Conservation (phyloP, 2,113 vertebrate species). For the Psophia crepitans region DNA sequence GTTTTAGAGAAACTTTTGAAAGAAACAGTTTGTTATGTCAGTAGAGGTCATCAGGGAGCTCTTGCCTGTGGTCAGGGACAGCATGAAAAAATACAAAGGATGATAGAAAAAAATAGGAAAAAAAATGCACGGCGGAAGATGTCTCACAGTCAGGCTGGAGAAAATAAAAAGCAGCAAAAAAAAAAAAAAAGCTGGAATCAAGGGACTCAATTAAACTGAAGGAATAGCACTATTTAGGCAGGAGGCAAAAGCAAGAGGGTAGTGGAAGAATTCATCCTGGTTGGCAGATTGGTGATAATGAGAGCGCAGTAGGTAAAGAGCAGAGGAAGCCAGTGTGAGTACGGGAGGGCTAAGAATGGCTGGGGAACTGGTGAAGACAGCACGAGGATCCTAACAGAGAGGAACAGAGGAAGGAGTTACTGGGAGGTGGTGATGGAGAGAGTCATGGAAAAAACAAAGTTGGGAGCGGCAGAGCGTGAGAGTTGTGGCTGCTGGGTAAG, state of each 20-base stretch:
- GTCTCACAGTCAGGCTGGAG: not conserved
- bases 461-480: accelerated
- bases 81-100: not conserved
- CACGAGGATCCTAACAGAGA: not conserved
- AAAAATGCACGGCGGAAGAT: not conserved
- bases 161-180: not conserved
- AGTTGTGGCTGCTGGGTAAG: accelerated
- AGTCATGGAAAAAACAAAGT: accelerated
- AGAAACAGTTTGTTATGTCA: not conserved
- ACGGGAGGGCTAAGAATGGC: not conserved
- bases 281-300: not conserved
- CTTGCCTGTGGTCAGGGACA: not conserved
- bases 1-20: not conserved
- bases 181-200: not conserved
- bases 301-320: not conserved
- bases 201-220: not conserved
- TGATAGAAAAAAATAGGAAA: not conserved
- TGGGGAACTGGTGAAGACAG: not conserved
- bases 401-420: not conserved
- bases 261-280: not conserved
- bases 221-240: not conserved
- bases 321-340: not conserved
- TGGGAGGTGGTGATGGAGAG: not conserved
- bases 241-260: not conserved
- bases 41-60: not conserved